These are phyloP conservation scores for Pseudococcus jackbeardsleyi DNA, from an alignment of 2,888 invertebrate genomes.

Conservation along the genomic window DNA sequence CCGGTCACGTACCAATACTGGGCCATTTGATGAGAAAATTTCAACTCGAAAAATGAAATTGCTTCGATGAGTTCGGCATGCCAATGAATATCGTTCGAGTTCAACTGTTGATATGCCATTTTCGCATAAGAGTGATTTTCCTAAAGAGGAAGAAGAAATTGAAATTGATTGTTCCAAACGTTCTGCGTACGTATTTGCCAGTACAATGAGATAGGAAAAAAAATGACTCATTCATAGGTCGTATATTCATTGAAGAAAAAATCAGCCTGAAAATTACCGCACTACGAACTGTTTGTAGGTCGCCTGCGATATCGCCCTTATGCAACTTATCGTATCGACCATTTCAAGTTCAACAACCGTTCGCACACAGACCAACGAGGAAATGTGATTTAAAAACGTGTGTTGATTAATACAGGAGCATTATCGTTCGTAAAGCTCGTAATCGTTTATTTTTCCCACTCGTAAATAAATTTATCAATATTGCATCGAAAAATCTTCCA, in stretches of 20 bases:
- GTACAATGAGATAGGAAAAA: background rate
- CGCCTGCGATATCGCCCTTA: background rate
- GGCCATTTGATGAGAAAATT: slow-evolving; percentile 17
- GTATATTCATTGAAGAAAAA: background rate
- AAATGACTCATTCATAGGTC: background rate
- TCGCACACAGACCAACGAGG: background rate
- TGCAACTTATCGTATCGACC: slow-evolving; percentile 29
- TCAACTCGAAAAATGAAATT: background rate
- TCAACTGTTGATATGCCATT: slow-evolving; percentile 4
- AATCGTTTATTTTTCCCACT: background rate
- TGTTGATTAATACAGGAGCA: background rate
- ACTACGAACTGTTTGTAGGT: background rate
- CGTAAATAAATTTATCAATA: background rate
- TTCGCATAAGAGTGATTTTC: background rate
- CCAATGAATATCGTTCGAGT: background rate
- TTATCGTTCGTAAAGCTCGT: background rate
- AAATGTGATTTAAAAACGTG: background rate
- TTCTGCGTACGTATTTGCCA: background rate
- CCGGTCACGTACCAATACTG: background rate
- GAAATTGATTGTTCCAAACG: background rate
- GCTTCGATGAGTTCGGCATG: background rate
- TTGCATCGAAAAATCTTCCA: background rate
- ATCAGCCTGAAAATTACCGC: background rate
- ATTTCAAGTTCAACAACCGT: slow-evolving; percentile 39
- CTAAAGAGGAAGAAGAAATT: background rate